Percentiles rank a stretch among this genome's conserved stretches.
phyloP scores from a whole-genome alignment of 2,888 invertebrate genomes.

The Pocota personata region DNA sequence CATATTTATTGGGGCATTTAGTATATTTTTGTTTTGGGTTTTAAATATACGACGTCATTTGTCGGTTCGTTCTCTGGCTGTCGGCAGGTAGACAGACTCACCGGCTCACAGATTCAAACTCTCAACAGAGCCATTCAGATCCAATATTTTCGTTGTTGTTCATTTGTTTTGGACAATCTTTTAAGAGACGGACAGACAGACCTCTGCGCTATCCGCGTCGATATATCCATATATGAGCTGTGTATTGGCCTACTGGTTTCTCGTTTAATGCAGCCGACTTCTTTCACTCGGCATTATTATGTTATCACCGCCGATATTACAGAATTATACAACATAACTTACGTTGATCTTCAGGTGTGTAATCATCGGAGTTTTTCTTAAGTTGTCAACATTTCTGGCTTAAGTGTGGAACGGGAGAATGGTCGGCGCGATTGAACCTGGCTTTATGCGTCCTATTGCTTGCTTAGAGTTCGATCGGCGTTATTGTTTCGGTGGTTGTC shows the following conservation, averaged over 20 bases:
- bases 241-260: constrained; percentile 69
- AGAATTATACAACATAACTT: constrained; percentile 77
- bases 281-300: constrained; percentile 72
- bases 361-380: constrained; percentile 80
- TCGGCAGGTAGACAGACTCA: constrained; percentile 54
- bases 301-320: constrained; percentile 74
- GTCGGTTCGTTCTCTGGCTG: constrained; percentile 45
- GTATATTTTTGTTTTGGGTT: constrained; percentile 74
- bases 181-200: constrained; percentile 7
- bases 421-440: constrained; percentile 66
- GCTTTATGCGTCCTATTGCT: constrained; percentile 59
- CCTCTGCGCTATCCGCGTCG: constrained; percentile 5
- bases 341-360: constrained; percentile 81
- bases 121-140: constrained; percentile 56
- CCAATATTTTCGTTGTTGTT: constrained; percentile 73
- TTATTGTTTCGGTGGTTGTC: constrained; percentile 70
- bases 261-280: constrained; percentile 71
- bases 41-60: constrained; percentile 73
- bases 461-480: constrained; percentile 50
- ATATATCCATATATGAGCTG: neutral
- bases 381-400: constrained; percentile 82
- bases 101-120: constrained; percentile 15
- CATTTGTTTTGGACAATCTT: constrained; percentile 71
- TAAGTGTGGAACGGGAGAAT: constrained; percentile 76
- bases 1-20: constrained; percentile 74